Conservation (phyloP, 2,888 invertebrate genomes). For the Rosalia funebris region DNA sequence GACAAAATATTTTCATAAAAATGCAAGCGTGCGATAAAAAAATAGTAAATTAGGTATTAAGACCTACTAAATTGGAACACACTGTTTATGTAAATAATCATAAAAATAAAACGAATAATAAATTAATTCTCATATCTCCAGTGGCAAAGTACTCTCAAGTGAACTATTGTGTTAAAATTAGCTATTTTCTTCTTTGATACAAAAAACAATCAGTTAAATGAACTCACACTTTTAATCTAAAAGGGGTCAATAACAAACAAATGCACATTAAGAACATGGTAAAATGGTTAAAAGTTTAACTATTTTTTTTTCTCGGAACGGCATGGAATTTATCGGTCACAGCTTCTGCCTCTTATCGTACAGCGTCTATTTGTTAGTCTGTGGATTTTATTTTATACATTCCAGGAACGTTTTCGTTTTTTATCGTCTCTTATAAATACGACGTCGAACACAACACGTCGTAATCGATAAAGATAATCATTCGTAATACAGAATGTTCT, state of each 20-base stretch:
- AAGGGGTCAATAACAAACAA: conserved; percentile 60
- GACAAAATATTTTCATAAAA: conserved; percentile 27
- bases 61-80: conserved; percentile 20
- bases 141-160: conserved; percentile 54
- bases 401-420: conserved; percentile 22
- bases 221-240: conserved; percentile 58
- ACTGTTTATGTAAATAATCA: conserved; percentile 40
- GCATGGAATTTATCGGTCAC: conserved; percentile 63
- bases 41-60: conserved; percentile 26
- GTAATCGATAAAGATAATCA: neutral
- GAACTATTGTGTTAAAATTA: conserved; percentile 58
- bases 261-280: conserved; percentile 51
- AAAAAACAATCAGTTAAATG: conserved; percentile 57
- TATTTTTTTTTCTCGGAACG: conserved; percentile 53
- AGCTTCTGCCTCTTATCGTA: conserved; percentile 52
- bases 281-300: conserved; percentile 45
- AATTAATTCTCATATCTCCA: conserved; percentile 47
- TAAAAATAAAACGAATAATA: conserved; percentile 45
- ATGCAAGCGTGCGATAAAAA: conserved; percentile 13
- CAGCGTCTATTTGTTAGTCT: conserved; percentile 33
- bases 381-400: conserved; percentile 22
- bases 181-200: conserved; percentile 51
- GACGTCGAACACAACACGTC: neutral
- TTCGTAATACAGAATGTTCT: too few relatives aligned
- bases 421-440: conserved; percentile 19